Evolutionary conservation across 2,797 vertebrate species (phyloP).

Genomic region (Danio jaintianensis): DNA sequence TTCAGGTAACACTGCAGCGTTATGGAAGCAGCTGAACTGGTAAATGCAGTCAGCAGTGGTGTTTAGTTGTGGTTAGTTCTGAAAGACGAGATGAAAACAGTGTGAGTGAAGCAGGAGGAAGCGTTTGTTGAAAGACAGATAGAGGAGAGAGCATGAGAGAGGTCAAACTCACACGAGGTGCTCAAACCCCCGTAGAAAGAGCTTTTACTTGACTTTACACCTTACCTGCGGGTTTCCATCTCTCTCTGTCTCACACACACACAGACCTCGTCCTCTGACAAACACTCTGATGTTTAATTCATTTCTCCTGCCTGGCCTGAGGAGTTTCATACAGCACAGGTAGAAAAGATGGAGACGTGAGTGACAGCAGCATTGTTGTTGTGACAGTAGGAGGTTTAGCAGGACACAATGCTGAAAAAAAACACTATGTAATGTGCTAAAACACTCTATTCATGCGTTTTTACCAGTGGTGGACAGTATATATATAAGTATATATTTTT

Average conservation of each 20-base stretch:
- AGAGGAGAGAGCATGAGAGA: slow-evolving; percentile 67
- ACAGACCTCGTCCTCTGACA: slow-evolving; percentile 65
- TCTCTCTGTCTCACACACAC: neutral
- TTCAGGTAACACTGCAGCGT: neutral
- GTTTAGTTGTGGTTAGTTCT: neutral
- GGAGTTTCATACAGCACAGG: slow-evolving; percentile 71
- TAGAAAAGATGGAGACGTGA: slow-evolving; percentile 40
- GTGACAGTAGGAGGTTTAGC: slow-evolving; percentile 20
- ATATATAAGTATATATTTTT: too few species aligned
- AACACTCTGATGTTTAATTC: slow-evolving; percentile 78
- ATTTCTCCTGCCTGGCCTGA: slow-evolving; percentile 66
- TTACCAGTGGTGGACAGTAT: too few species aligned
- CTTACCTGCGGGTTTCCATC: slow-evolving; percentile 10
- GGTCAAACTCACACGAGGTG: slow-evolving; percentile 70
- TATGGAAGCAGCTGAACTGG: neutral
- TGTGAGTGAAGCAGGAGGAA: slow-evolving; percentile 43
- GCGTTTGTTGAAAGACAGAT: slow-evolving; percentile 50
- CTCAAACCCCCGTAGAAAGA: slow-evolving; percentile 56
- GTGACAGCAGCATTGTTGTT: slow-evolving; percentile 6
- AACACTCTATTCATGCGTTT: too few species aligned
- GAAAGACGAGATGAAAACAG: neutral
- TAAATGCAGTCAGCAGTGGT: neutral
- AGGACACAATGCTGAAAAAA: neutral
- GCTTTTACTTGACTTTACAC: slow-evolving; percentile 35
- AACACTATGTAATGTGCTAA: too few species aligned